Evolutionary conservation across 2,888 invertebrate species (phyloP).

Genomic region (Amphipoea lucens): DNA sequence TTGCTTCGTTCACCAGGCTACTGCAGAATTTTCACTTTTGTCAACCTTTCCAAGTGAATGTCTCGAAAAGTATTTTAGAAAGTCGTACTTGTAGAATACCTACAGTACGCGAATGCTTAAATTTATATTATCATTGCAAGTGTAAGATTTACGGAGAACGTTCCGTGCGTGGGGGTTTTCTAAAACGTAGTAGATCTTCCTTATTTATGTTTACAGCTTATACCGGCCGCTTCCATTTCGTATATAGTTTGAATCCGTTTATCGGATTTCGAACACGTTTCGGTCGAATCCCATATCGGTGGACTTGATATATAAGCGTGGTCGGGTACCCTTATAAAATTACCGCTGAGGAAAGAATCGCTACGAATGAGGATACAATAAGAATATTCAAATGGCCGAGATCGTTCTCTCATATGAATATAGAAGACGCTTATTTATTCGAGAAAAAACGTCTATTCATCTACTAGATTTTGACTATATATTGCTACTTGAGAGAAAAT

Average conservation of each 20-base stretch:
- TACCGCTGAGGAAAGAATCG: conserved; percentile 77
- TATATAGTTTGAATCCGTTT: conserved; percentile 88
- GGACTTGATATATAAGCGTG: conserved; percentile 85
- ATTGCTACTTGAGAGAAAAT: conserved; percentile 53
- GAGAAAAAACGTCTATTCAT: conserved; percentile 63
- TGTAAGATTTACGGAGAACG: conserved; percentile 83
- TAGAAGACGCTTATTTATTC: conserved; percentile 69
- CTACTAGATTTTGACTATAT: conserved; percentile 62
- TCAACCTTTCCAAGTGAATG: conserved; percentile 50
- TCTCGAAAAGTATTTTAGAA: conserved; percentile 65
- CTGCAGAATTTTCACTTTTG: conserved; percentile 51
- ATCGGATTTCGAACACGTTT: conserved; percentile 89
- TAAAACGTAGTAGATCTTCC: conserved; percentile 88
- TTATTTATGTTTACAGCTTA: conserved; percentile 90
- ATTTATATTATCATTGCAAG: conserved; percentile 83
- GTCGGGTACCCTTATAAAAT: conserved; percentile 81
- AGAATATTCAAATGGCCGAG: conserved; percentile 74
- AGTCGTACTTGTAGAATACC: conserved; percentile 59
- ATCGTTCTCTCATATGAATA: conserved; percentile 68
- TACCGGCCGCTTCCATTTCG: conserved; percentile 84
- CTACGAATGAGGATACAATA: conserved; percentile 76
- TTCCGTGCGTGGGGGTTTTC: conserved; percentile 88
- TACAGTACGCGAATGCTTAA: conserved; percentile 73
- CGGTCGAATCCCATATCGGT: conserved; percentile 82
- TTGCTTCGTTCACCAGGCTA: not conserved